Evolutionary conservation across 2,113 vertebrate species (phyloP).

Genomic region (Entomyzon cyanotis): DNA sequence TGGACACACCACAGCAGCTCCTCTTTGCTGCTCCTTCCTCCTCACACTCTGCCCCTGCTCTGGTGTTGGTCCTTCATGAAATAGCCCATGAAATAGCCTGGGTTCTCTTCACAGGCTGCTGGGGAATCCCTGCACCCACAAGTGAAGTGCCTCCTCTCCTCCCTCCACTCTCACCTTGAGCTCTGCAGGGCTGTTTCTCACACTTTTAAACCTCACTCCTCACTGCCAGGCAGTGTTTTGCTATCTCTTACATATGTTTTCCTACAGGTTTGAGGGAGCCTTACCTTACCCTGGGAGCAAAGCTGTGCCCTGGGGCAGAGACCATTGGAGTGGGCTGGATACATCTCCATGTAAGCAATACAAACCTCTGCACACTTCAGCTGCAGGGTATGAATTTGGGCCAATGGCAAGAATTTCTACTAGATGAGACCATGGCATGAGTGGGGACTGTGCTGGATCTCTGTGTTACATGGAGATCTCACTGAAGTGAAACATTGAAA

Average conservation of each 20-base stretch:
- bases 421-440: background rate
- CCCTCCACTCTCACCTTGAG: background rate
- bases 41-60: background rate
- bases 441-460: background rate
- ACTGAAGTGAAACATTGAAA: background rate
- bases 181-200: background rate
- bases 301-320: background rate
- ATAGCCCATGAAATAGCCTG: background rate
- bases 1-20: background rate
- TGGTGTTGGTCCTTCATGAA: background rate
- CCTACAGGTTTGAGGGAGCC: background rate
- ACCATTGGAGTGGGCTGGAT: rapidly evolving
- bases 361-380: background rate
- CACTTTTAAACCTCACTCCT: background rate
- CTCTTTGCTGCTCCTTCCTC: background rate
- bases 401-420: background rate
- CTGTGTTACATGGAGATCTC: too few relatives aligned
- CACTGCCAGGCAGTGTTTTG: background rate
- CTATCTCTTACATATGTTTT: background rate
- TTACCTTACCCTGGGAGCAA: background rate
- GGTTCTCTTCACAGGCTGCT: rapidly evolving
- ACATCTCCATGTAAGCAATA: background rate
- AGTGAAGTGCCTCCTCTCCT: background rate
- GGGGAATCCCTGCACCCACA: background rate
- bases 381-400: background rate